Conservation (phyloP, 1,140 invertebrate species). For the Heliothis virescens region DNA sequence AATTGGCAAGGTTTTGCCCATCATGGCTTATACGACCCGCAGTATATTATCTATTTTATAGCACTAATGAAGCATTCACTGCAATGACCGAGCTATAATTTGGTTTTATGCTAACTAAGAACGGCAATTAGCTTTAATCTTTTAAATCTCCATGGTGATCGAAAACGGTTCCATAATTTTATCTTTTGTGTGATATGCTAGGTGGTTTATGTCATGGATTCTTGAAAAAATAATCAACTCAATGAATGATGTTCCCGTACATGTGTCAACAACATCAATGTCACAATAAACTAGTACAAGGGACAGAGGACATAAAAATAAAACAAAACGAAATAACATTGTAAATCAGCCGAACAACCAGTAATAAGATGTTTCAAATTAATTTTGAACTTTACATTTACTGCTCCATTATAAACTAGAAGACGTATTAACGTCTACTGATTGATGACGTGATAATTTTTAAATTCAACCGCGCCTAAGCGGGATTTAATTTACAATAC, state of each 20-base stretch:
- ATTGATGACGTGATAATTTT: constrained; percentile 48
- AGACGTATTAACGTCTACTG: constrained; percentile 21
- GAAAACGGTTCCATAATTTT: too few species aligned
- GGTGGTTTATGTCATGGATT: too few species aligned
- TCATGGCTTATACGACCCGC: not conserved
- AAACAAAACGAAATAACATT: too few species aligned
- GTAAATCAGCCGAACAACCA: not conserved
- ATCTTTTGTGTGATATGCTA: too few species aligned
- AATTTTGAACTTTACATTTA: constrained; percentile 22
- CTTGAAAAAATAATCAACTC: too few species aligned
- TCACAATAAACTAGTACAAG: too few species aligned
- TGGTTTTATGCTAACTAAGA: not conserved
- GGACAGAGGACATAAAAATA: too few species aligned
- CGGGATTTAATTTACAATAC: constrained; percentile 52
- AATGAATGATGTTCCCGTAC: too few species aligned
- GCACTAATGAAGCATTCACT: constrained; percentile 28
- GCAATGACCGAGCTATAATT: constrained; percentile 30
- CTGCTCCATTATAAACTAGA: constrained; percentile 16
- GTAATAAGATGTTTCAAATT: not conserved
- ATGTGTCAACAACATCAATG: too few species aligned
- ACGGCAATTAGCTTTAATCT: not conserved
- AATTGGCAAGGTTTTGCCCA: constrained; percentile 18
- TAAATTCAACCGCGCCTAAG: constrained; percentile 44
- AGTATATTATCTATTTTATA: not conserved
- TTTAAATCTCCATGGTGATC: not conserved